Conservation (phyloP, 2,113 vertebrate genomes). For the Sturnira hondurensis region DNA sequence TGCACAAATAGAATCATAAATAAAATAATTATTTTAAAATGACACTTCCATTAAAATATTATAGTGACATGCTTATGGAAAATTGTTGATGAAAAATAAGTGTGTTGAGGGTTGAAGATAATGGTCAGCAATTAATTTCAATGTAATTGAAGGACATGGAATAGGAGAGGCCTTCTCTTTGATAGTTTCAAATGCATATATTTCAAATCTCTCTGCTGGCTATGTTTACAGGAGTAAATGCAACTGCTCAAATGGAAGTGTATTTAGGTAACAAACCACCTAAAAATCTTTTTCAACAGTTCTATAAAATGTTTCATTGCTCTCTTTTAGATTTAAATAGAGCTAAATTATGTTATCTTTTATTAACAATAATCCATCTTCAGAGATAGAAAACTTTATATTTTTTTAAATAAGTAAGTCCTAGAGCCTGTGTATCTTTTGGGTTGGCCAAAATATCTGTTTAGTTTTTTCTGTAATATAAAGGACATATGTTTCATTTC, state of each 20-base stretch:
- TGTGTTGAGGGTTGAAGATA: neutral
- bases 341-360: neutral
- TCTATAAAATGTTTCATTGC: neutral
- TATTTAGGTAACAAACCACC: conserved; percentile 32
- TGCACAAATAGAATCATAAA: neutral
- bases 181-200: conserved; percentile 23
- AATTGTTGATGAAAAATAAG: neutral
- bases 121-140: neutral
- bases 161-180: neutral
- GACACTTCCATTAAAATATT: conserved; percentile 20
- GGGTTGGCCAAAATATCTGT: too few relatives aligned
- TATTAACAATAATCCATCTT: neutral
- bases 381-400: neutral
- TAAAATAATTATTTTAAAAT: conserved; percentile 42
- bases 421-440: neutral
- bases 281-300: conserved; percentile 15
- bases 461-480: too few relatives aligned
- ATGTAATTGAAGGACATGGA: neutral
- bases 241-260: conserved; percentile 12
- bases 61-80: neutral
- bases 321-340: conserved; percentile 38
- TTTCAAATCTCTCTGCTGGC: conserved; percentile 31
- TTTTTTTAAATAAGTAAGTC: neutral
- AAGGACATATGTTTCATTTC: too few relatives aligned
- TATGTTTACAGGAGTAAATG: conserved; percentile 22